A percentile compares a stretch with the other conserved stretches of the same genome.
These are phyloP conservation scores for Cataglyphis cursor DNA, from an alignment of 2,888 invertebrate species.

Conservation along the genomic window DNA sequence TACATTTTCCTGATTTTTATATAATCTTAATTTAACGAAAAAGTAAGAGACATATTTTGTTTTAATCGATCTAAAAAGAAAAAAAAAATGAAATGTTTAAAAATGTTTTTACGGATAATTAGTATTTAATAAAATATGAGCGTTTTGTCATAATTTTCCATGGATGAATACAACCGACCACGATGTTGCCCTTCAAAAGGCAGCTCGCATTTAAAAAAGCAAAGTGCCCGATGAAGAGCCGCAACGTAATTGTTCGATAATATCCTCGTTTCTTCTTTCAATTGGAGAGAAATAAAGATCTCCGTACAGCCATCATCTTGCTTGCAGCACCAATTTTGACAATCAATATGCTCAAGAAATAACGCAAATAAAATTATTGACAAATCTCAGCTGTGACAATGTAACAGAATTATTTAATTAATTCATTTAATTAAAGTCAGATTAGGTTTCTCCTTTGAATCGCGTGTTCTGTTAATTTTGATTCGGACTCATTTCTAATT, in stretches of 20 bases:
- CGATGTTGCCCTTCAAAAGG: conserved; percentile 88
- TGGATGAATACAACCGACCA: conserved; percentile 62
- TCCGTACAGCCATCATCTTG: background rate
- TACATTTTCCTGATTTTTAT: conserved; percentile 3
- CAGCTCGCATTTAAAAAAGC: conserved; percentile 87
- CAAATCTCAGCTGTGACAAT: background rate
- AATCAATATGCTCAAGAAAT: background rate
- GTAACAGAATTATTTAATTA: background rate
- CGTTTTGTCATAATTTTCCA: conserved; percentile 26
- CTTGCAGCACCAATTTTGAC: background rate
- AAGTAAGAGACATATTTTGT: background rate
- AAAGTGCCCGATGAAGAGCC: conserved; percentile 88
- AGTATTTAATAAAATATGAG: background rate
- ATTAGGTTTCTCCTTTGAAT: background rate
- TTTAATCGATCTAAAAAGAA: background rate
- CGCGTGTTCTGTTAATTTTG: background rate
- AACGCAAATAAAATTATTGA: background rate
- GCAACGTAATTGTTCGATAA: conserved; percentile 82
- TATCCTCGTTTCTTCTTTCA: background rate
- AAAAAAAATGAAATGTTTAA: background rate
- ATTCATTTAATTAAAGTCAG: background rate
- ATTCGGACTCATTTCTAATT: background rate
- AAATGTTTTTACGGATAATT: background rate
- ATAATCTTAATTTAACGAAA: background rate
- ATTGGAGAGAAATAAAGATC: background rate